phyloP scores from a whole-genome alignment of 2,113 vertebrate genomes.

The Pseudorectes ferrugineus region DNA sequence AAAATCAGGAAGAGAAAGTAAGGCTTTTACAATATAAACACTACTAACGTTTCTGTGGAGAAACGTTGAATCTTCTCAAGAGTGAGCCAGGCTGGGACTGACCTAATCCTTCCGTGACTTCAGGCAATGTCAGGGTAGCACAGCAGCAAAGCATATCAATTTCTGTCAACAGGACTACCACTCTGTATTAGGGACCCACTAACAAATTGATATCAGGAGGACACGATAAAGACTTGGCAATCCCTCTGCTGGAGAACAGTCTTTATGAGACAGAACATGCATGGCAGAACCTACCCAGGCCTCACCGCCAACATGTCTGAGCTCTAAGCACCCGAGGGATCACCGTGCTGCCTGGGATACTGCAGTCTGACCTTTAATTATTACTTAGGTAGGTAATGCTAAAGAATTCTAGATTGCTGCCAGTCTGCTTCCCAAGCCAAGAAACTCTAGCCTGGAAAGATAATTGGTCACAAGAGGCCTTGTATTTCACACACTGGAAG shows the following conservation, averaged over 20 bases:
- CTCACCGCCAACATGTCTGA: not conserved
- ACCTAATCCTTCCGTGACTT: not conserved
- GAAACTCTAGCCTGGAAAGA: slow-evolving; percentile 35
- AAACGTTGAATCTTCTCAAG: rapidly evolving
- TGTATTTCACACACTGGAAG: slow-evolving; percentile 37
- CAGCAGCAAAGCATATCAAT: not conserved
- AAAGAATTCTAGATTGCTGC: slow-evolving; percentile 44
- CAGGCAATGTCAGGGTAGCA: not conserved
- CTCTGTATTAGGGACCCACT: not conserved
- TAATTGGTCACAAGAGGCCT: slow-evolving; percentile 50
- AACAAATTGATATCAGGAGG: not conserved
- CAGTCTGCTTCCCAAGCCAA: slow-evolving; percentile 32
- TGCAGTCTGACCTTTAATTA: slow-evolving; percentile 31
- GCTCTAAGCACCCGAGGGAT: not conserved
- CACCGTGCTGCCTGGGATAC: not conserved
- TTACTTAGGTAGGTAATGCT: slow-evolving; percentile 47
- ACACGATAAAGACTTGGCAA: not conserved
- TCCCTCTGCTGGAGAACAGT: not conserved
- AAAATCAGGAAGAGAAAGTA: not conserved
- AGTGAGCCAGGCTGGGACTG: not conserved
- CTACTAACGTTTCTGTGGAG: not conserved
- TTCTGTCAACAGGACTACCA: not conserved
- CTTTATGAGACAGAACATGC: not conserved
- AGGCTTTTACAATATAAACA: not conserved
- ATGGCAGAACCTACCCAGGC: not conserved